These are phyloP conservation scores for Lacerta viridis DNA, from an alignment of 2,797 vertebrate species.

Conservation along the genomic window DNA sequence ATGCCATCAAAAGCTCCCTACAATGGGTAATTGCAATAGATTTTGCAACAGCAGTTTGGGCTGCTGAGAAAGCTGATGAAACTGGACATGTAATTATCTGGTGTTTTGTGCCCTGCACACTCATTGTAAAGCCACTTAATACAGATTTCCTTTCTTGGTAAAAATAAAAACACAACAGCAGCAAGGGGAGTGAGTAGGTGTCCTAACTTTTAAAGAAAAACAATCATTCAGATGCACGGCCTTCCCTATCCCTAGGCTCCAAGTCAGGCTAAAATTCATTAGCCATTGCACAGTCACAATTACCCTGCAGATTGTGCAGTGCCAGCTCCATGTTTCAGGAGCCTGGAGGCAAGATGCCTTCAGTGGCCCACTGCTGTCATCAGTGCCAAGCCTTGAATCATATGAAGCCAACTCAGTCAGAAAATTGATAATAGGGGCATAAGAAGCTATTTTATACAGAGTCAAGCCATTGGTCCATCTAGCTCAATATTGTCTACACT, in stretches of 20 bases:
- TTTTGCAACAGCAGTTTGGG: constrained; percentile 1
- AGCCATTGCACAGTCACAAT: too few relatives aligned
- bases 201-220: not conserved
- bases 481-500: too few relatives aligned
- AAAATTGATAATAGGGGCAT: too few relatives aligned
- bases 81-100: not conserved
- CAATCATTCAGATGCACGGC: not conserved
- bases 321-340: not conserved
- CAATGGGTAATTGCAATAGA: constrained; percentile 2
- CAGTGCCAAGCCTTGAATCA: too few relatives aligned
- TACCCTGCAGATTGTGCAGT: not conserved
- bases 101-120: not conserved
- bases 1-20: constrained; percentile 2
- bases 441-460: too few relatives aligned
- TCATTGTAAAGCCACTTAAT: not conserved
- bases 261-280: not conserved
- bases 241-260: not conserved
- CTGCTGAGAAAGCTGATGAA: not conserved
- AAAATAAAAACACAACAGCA: too few relatives aligned
- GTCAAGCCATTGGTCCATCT: too few relatives aligned
- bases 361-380: not conserved
- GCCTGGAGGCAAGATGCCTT: not conserved
- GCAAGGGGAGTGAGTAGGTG: too few relatives aligned
- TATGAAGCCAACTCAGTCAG: too few relatives aligned
- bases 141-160: not conserved